Evolutionary conservation across 37 sponge, comb jelly and placozoan genomes (phyloP).

Genomic region (Halichondria panicea): DNA sequence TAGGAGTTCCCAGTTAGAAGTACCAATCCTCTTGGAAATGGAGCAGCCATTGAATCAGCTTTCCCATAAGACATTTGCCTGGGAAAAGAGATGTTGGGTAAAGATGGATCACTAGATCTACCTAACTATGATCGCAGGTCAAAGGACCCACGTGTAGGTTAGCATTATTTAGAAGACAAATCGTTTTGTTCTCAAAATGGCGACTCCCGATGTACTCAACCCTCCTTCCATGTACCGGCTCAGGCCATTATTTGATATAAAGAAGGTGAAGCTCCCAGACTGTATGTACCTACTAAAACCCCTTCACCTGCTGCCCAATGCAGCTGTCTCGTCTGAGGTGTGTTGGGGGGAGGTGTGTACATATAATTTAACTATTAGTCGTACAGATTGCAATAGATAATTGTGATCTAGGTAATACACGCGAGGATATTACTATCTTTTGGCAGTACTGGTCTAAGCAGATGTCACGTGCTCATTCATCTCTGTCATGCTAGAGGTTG

Average conservation of each 20-base stretch:
- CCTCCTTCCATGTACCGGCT: constrained; percentile 64
- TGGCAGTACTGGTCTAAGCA: too few species aligned
- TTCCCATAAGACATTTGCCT: background rate
- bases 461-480: too few species aligned
- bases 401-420: too few species aligned
- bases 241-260: constrained; percentile 69
- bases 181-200: constrained; percentile 16
- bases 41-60: constrained; percentile 6
- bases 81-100: background rate
- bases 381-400: too few species aligned
- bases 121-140: background rate
- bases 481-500: too few species aligned
- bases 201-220: constrained; percentile 12
- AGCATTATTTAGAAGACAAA: background rate
- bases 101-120: too few species aligned
- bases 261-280: constrained; percentile 77
- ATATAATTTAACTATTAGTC: too few species aligned
- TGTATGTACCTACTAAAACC: constrained; percentile 73
- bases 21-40: constrained; percentile 48
- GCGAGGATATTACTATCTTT: too few species aligned
- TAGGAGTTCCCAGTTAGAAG: constrained; percentile 71
- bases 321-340: constrained; percentile 17
- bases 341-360: too few species aligned
- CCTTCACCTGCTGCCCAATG: constrained; percentile 46
- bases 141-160: background rate